These are phyloP conservation scores for Paratilapia polleni DNA, from an alignment of 2,113 vertebrate genomes.

Conservation along the genomic window DNA sequence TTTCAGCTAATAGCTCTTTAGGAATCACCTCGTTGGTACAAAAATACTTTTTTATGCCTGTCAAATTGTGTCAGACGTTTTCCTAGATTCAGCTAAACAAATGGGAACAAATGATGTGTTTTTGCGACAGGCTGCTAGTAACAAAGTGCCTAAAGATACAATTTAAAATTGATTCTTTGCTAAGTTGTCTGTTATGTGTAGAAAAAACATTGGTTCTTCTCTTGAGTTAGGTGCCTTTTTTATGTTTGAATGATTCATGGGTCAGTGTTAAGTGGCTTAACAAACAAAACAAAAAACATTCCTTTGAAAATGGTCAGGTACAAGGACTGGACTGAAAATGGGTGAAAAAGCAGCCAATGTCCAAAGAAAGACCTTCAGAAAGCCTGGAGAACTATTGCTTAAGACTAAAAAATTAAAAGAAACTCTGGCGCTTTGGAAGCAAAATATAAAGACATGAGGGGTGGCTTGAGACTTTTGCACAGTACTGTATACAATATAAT, in stretches of 20 bases:
- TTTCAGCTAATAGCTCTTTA: background rate
- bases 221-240: background rate
- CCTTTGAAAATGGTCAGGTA: background rate
- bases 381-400: background rate
- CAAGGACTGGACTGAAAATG: background rate
- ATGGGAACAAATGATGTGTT: background rate
- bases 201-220: background rate
- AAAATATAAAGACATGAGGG: background rate
- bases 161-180: background rate
- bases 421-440: no score
- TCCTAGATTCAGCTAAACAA: background rate
- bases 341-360: background rate
- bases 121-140: background rate
- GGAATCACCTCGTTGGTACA: background rate
- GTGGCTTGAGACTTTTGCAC: background rate
- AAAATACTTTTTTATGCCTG: background rate
- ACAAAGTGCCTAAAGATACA: background rate
- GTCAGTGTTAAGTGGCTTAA: background rate
- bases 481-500: no score
- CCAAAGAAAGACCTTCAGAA: background rate
- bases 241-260: background rate
- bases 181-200: background rate
- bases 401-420: no score
- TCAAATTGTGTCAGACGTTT: background rate
- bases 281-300: background rate